A percentile compares a stretch with the other conserved stretches of the same genome.
Evolutionary conservation across 2,113 vertebrate species (phyloP).

Genomic region (Apodemus speciosus): DNA sequence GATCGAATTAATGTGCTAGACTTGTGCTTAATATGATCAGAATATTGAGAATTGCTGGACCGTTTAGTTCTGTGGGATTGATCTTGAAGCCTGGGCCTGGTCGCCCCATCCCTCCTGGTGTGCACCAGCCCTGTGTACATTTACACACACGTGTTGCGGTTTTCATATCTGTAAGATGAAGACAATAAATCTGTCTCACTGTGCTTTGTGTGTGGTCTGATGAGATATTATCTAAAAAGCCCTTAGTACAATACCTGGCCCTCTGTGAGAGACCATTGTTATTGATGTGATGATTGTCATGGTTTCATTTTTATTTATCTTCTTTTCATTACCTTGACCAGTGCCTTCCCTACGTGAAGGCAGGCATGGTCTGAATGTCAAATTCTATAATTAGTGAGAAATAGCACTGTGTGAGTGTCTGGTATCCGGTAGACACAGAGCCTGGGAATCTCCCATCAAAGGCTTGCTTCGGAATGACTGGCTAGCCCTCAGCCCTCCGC

Average conservation of each 20-base stretch:
- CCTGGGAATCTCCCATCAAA: not conserved
- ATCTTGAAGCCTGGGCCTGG: not conserved
- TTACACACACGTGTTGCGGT: not conserved
- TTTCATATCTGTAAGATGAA: not conserved
- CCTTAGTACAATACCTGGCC: not conserved
- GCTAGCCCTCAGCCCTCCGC: not conserved
- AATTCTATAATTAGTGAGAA: not conserved
- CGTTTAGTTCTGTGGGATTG: not conserved
- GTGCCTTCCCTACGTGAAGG: not conserved
- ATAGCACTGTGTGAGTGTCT: not conserved
- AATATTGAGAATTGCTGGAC: not conserved
- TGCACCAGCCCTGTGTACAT: not conserved
- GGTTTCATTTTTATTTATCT: constrained; percentile 14
- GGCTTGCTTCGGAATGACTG: accelerated
- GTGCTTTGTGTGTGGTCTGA: not conserved
- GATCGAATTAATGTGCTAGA: not conserved
- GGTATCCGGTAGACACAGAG: not conserved
- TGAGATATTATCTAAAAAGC: not conserved
- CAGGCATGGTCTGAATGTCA: not conserved
- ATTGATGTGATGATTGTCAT: not conserved
- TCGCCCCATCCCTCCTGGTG: not conserved
- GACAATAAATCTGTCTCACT: not conserved
- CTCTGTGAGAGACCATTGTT: not conserved
- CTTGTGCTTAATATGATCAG: not conserved
- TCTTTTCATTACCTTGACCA: not conserved